Evolutionary conservation across 2,113 vertebrate species (phyloP), one percentile per base, ranked within the genome.

Genomic region (Calidris pugnax): DNA sequence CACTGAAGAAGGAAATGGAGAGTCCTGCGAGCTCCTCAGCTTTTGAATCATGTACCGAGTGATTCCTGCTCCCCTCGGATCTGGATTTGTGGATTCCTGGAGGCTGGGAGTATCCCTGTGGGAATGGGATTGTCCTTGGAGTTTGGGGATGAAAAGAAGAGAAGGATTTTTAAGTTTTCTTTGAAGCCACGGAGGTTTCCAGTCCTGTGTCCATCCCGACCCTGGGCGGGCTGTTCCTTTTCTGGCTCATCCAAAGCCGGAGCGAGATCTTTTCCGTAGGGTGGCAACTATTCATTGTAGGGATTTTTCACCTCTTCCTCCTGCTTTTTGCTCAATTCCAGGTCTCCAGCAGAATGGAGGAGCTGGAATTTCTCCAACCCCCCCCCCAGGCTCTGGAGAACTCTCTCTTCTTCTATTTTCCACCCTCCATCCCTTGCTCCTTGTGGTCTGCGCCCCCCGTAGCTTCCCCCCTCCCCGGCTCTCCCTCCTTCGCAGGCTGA

Each of bases 381-480:
- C 35, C n/a, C 7, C 14, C 28, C 7, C 21, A 2, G 17, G 1
- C 74, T 47, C 43, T 27, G 33, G 50, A 47, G 59, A 77, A 8
- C 27, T 82, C 75, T 7, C 45, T 62, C 35, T 74, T 10, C 43
- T 75, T 6, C 0, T 37, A 0, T 71, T 89, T 74, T 51, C 76
- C 80, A 50, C 4, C 37, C 2, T 85, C 79, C 74, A 28, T 30
- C 85, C 88, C 47, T 37, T 5, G 32, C 47, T 95, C 80, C 56
- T 5, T 4, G 14, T 14, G 37, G 20, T 72, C 76, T 76, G 79
- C 86, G 51, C 7, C 7, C 95, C 43, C 95, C 41, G 62, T 93
- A 86, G 88, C 92, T 64, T 95, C 95, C 96, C 95, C 93, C 63
- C 45, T 93, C 90, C 39, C 27, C 92, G 41, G 78, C 21, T 90